These are phyloP conservation scores for Muscicapa adusta DNA, from an alignment of 2,113 vertebrate genomes.

Conservation along the genomic window DNA sequence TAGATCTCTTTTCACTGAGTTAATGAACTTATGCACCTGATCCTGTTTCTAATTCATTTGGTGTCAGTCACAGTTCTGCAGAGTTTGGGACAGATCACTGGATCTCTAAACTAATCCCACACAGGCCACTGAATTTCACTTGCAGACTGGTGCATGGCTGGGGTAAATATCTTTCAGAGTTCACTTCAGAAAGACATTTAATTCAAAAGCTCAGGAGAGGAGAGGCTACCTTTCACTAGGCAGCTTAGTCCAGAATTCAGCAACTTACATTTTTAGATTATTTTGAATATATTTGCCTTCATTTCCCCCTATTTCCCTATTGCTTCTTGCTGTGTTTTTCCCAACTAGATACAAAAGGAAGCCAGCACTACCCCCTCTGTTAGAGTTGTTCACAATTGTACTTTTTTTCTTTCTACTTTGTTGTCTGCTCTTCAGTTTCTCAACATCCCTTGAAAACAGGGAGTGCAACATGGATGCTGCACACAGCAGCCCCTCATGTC, in stretches of 20 bases:
- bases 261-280: background rate
- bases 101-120: constrained; percentile 22
- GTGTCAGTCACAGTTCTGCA: background rate
- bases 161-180: background rate
- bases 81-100: constrained; percentile 6
- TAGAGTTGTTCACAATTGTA: background rate
- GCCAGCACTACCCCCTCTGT: background rate
- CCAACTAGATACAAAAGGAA: too few species aligned
- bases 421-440: background rate
- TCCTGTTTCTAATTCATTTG: constrained; percentile 33
- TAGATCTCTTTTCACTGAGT: constrained; percentile 59
- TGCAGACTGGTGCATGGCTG: background rate
- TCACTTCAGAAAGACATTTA: background rate
- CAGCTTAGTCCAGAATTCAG: background rate
- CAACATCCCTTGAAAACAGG: background rate
- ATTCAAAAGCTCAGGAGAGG: background rate
- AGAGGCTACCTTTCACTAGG: background rate
- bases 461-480: background rate
- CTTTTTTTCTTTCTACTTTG: background rate
- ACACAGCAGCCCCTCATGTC: background rate
- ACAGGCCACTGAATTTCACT: background rate
- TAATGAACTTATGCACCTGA: constrained; percentile 65
- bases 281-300: background rate
- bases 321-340: background rate
- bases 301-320: background rate